These are phyloP conservation scores for Cheirogaleus medius DNA, from an alignment of 2,113 vertebrate genomes.

Conservation along the genomic window DNA sequence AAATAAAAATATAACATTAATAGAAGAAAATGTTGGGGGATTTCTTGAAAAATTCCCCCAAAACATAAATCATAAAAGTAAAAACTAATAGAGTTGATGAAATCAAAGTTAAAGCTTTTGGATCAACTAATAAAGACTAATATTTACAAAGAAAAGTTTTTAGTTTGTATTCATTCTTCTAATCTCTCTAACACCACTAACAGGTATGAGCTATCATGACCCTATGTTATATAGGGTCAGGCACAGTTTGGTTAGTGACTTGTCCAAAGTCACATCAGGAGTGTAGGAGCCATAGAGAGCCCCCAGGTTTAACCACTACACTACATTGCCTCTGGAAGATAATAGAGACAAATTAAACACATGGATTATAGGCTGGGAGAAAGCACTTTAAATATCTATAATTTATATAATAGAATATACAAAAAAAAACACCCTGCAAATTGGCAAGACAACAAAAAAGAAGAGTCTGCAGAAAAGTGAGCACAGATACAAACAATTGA, in stretches of 20 bases:
- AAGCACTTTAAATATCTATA: neutral
- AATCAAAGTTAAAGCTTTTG: neutral
- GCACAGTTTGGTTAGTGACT: neutral
- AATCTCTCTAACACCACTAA: neutral
- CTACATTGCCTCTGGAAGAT: neutral
- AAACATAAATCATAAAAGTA: neutral
- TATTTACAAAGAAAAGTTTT: neutral
- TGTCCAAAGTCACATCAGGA: neutral
- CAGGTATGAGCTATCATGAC: neutral
- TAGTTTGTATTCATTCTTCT: neutral
- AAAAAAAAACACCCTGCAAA: neutral
- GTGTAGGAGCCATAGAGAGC: neutral
- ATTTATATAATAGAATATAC: neutral
- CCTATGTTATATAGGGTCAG: neutral
- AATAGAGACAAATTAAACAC: neutral
- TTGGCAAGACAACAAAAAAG: neutral
- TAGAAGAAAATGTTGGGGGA: neutral
- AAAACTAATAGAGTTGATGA: neutral
- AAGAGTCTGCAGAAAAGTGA: neutral
- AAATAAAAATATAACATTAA: constrained; percentile 11
- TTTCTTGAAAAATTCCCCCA: neutral
- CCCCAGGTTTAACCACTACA: neutral
- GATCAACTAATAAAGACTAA: neutral
- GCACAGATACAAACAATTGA: neutral
- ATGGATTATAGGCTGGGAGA: neutral